phyloP scores from a whole-genome alignment of 2,113 vertebrate genomes.

The Eublepharis macularius region DNA sequence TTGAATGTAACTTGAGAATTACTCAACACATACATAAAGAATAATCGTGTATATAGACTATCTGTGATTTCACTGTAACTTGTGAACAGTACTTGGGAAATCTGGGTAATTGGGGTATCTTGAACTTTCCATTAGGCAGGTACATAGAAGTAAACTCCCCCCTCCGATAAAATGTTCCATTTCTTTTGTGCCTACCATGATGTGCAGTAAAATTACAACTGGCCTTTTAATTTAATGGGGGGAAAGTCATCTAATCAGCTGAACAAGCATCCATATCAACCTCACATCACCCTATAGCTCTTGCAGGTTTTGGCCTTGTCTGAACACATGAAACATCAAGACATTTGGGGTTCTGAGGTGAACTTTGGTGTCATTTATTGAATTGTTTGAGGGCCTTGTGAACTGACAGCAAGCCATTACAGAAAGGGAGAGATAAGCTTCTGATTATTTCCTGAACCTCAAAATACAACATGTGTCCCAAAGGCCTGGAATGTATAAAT shows the following conservation, averaged over 20 bases:
- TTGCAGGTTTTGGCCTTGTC: slow-evolving; percentile 30
- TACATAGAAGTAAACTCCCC: too few species aligned
- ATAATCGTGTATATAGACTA: too few species aligned
- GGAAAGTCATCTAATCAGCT: slow-evolving; percentile 15
- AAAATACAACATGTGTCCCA: slow-evolving; percentile 62
- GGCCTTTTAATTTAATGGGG: slow-evolving; percentile 35
- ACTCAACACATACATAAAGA: too few species aligned
- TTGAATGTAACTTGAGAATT: too few species aligned
- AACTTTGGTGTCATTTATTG: slow-evolving; percentile 41
- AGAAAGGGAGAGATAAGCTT: slow-evolving; percentile 61
- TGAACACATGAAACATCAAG: slow-evolving; percentile 18
- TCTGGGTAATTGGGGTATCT: too few species aligned
- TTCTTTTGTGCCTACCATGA: background rate
- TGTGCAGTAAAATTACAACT: background rate
- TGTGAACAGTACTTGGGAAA: too few species aligned
- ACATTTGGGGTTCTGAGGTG: slow-evolving; percentile 39
- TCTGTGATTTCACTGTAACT: too few species aligned
- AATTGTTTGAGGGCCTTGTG: slow-evolving; percentile 56
- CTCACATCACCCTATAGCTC: slow-evolving; percentile 11
- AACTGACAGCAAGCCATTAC: slow-evolving; percentile 60
- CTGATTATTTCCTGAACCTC: slow-evolving; percentile 47
- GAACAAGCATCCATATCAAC: background rate
- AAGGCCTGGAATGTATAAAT: slow-evolving; percentile 54
- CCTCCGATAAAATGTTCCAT: background rate
- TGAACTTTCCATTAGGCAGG: background rate